Evolutionary conservation across 1,140 invertebrate genomes (phyloP), one percentile per base, ranked within the genome.

Genomic region (Portunus trituberculatus): DNA sequence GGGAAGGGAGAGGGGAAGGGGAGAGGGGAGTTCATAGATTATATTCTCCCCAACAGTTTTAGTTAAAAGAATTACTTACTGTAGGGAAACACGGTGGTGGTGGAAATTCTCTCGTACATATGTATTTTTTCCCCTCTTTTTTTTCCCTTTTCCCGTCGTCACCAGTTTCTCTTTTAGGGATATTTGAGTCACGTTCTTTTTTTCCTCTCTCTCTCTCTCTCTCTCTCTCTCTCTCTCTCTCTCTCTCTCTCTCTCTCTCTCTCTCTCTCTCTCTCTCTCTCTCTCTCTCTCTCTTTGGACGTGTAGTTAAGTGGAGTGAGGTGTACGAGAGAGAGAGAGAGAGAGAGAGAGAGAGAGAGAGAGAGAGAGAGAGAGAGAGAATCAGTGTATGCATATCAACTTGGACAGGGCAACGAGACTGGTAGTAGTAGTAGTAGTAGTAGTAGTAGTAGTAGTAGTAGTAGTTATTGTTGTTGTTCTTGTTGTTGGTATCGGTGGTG

Each of bases 221-320:
- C 31, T 84, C 32, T 84, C 76, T 25, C 32, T 32, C 67, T 39
- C 32, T 29, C 29, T 16, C 29, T 46, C n/a, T 25, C 31, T 32
- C 31, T 32, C 45, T n/a, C 46, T 59, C 59, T 32, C 20, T 91
- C 48, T 29, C 90, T 48, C 16, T 29, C 90, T 2, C 31, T 29
- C 31, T 20, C 29, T 29, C 16, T n/a, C 31, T 87, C 16, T n/a
- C 31, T 87, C 16, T n/a, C 31, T 87, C 16, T n/a, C 31, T 87
- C 76, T 93, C 29, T 28, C 29, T 83, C 90, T 28, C 52, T 76
- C 91, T 76, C 28, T 92, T 59, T 39, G 39, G 39, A 39, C 39
- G 1, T 39, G 1, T 39, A 39, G 39, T 39, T 39, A 6, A 39
- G 39, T 39, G 39, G 39, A 39, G 39, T 39, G 39, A 6, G 39